Percentiles rank a stretch among this genome's conserved stretches.
Conservation (phyloP, 2,113 vertebrate genomes). For the Ceyx melanurus region DNA sequence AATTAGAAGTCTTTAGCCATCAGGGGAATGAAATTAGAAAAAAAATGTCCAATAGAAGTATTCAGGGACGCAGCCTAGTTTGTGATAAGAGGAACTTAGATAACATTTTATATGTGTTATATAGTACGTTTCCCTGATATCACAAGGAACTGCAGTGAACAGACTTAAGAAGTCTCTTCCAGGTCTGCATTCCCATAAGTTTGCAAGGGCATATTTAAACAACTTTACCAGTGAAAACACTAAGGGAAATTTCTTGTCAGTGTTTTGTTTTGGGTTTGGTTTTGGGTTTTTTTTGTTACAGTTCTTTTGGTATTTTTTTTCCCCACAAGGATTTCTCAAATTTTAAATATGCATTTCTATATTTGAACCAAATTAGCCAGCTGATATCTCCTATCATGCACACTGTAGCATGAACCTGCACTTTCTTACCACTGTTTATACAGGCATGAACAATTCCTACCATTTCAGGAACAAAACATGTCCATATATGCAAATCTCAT, state of each 20-base stretch:
- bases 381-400: background rate
- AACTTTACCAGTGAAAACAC: background rate
- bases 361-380: background rate
- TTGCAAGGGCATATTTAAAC: background rate
- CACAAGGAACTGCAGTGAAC: background rate
- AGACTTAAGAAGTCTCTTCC: background rate
- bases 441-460: background rate
- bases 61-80: background rate
- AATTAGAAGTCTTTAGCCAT: background rate
- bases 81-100: background rate
- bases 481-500: constrained; percentile 22
- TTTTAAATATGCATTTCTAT: background rate
- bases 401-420: background rate
- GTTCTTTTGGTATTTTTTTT: background rate
- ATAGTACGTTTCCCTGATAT: background rate
- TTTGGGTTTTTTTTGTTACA: background rate
- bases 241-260: background rate
- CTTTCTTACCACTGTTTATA: background rate
- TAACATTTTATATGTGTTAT: background rate
- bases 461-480: background rate
- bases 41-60: background rate
- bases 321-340: background rate
- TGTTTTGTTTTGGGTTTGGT: background rate
- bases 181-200: background rate
- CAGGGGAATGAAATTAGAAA: background rate